Percentiles rank a stretch among this genome's conserved stretches.
These are phyloP conservation scores for Probosciger aterrimus DNA, from an alignment of 2,113 vertebrate species.

Conservation along the genomic window DNA sequence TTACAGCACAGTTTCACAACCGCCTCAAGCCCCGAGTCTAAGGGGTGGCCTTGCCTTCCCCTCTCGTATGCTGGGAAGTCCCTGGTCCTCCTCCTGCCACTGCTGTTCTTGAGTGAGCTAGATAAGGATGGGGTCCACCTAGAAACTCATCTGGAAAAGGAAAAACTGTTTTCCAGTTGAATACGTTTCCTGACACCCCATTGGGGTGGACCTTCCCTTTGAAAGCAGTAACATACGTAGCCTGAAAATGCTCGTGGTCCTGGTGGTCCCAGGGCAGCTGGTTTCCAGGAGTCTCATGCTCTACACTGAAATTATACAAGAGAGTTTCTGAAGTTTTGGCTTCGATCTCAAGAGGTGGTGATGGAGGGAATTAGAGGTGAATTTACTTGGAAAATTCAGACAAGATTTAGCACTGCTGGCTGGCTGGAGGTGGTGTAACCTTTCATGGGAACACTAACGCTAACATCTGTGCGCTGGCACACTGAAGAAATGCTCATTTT, in stretches of 20 bases:
- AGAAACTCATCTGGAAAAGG: background rate
- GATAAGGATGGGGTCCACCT: background rate
- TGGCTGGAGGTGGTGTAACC: background rate
- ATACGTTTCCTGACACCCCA: background rate
- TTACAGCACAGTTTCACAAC: background rate
- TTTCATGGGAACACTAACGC: background rate
- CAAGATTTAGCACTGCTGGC: background rate
- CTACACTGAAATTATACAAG: background rate
- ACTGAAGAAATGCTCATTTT: background rate
- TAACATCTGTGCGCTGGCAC: background rate
- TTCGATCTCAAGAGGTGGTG: accelerated
- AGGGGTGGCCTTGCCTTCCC: background rate
- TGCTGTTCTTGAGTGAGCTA: background rate
- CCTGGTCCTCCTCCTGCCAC: background rate
- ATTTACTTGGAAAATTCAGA: background rate
- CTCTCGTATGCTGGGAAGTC: background rate
- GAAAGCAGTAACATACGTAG: accelerated
- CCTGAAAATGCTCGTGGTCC: background rate
- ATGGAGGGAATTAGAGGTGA: background rate
- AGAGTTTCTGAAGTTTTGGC: background rate
- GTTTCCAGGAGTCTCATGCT: background rate
- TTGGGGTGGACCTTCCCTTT: background rate
- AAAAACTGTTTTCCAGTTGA: background rate
- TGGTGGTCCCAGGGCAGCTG: background rate
- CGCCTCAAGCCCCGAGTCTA: accelerated